Percentiles rank a stretch among this genome's conserved stretches.
Evolutionary conservation across 2,888 invertebrate species (phyloP).

Genomic region (Troilus luridus): DNA sequence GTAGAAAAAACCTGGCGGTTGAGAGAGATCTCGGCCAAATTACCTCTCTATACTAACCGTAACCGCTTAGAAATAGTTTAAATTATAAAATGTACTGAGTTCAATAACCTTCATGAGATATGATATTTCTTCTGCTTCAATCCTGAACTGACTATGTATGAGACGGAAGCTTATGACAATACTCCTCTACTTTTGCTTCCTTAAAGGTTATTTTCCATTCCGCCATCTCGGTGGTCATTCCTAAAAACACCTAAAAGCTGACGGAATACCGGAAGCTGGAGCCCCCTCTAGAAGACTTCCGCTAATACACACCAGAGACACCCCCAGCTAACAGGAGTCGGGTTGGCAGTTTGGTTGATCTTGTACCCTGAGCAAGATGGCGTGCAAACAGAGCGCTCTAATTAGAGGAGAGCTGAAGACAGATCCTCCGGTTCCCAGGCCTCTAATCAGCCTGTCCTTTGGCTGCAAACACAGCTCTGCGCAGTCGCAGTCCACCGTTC

Average conservation of each 20-base stretch:
- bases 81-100: no score
- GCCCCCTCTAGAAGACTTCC: background rate
- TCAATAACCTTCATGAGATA: background rate
- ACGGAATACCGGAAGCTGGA: background rate
- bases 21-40: no score
- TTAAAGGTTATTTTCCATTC: background rate
- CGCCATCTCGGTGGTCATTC: background rate
- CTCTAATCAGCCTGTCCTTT: slow-evolving; percentile 2
- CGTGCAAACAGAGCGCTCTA: background rate
- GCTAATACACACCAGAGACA: background rate
- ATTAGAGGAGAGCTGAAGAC: slow-evolving; percentile 18
- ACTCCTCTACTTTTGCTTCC: background rate
- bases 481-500: background rate
- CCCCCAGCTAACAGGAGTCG: background rate
- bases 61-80: no score
- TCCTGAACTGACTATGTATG: background rate
- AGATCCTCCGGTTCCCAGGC: slow-evolving; percentile 36
- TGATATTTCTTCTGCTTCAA: background rate
- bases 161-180: background rate
- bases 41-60: no score
- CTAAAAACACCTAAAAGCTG: background rate
- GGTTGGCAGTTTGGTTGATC: slow-evolving; percentile 16
- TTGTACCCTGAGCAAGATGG: slow-evolving; percentile 14
- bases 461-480: slow-evolving; percentile 5
- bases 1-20: no score